Conservation (phyloP, 2,113 vertebrate species). For the Aix galericulata region DNA sequence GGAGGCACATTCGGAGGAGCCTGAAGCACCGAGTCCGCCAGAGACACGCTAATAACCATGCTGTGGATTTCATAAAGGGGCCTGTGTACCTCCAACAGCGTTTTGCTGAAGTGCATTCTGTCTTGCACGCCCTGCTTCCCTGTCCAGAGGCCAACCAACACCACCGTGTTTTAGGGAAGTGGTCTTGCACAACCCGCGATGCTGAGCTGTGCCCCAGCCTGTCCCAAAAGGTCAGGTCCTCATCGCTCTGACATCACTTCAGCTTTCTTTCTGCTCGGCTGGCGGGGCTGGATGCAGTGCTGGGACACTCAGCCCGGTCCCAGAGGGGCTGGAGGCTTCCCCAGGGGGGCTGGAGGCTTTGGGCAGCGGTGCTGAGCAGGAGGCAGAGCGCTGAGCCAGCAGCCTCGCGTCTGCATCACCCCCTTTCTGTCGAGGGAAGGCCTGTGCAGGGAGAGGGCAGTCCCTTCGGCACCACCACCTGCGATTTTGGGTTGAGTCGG, state of each 20-base stretch:
- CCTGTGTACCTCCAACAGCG: rapidly evolving
- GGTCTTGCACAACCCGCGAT: neutral
- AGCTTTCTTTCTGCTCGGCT: neutral
- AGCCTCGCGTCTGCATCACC: rapidly evolving
- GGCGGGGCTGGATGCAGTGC: neutral
- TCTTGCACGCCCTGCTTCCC: neutral
- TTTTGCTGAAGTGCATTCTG: neutral
- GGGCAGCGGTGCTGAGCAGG: neutral
- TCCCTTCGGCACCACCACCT: neutral
- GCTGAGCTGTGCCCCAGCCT: neutral
- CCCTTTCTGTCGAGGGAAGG: rapidly evolving
- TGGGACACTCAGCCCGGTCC: rapidly evolving
- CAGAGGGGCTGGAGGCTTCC: rapidly evolving
- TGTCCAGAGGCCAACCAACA: neutral
- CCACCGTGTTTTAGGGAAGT: neutral
- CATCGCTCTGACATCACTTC: rapidly evolving
- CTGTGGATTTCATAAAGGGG: neutral
- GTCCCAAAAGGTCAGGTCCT: neutral
- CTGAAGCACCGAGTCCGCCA: neutral
- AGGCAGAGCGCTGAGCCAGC: rapidly evolving
- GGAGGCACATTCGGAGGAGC: neutral
- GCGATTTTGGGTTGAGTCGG: neutral
- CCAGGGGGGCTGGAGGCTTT: neutral
- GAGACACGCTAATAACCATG: neutral
- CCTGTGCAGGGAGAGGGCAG: neutral